Evolutionary conservation across 2,113 vertebrate species (phyloP).

Genomic region (Periophthalmodon schlosseri): DNA sequence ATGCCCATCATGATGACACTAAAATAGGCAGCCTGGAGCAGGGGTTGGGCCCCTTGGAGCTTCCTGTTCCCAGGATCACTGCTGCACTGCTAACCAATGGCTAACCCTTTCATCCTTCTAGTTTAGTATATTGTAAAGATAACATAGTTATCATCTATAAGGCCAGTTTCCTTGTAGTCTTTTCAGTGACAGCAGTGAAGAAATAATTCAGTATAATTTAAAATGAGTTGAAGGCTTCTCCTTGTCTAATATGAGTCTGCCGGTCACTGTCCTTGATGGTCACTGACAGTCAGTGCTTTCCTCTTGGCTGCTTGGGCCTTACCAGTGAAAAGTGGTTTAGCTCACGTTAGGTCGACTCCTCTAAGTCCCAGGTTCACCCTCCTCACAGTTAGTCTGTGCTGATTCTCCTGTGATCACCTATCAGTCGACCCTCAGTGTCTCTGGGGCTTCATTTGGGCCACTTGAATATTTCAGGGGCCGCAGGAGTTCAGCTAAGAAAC

Average conservation of each 20-base stretch:
- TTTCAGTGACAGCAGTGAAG: not conserved
- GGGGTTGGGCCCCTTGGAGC: not conserved
- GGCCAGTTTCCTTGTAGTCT: not conserved
- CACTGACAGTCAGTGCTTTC: constrained; percentile 43
- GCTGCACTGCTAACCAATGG: not conserved
- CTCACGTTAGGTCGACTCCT: constrained; percentile 20
- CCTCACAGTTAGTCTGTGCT: constrained; percentile 1
- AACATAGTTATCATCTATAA: not conserved
- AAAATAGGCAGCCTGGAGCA: not conserved
- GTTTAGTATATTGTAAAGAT: not conserved
- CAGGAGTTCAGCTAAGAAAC: constrained; percentile 22
- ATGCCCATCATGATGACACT: not conserved
- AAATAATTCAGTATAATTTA: not conserved
- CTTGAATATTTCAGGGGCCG: constrained; percentile 51
- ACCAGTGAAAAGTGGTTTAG: constrained; percentile 12
- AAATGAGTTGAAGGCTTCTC: not conserved
- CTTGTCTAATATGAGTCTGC: constrained; percentile 24
- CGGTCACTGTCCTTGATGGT: constrained; percentile 36
- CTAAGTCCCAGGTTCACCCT: not conserved
- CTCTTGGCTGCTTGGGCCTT: constrained; percentile 14
- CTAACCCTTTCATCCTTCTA: not conserved
- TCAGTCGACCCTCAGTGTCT: constrained; percentile 19
- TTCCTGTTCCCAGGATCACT: not conserved
- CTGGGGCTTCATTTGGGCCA: constrained; percentile 17
- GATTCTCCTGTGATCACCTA: constrained; percentile 19